Conservation (phyloP, 2,797 vertebrate species). For the Falco peregrinus region DNA sequence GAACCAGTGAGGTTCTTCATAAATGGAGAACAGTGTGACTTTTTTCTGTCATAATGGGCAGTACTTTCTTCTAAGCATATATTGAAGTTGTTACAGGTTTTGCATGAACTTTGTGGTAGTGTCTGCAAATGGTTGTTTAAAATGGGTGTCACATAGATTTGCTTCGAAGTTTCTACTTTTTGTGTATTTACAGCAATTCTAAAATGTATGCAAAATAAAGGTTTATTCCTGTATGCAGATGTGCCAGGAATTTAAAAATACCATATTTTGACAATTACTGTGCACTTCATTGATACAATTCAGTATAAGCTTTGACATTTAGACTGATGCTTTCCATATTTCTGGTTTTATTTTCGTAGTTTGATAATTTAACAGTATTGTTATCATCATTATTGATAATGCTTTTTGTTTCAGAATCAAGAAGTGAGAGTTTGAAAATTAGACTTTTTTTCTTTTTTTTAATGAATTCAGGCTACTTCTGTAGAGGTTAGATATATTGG, state of each 20-base stretch:
- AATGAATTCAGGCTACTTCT: background rate
- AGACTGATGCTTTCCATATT: background rate
- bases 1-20: background rate
- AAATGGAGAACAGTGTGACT: constrained; percentile 55
- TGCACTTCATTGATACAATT: background rate
- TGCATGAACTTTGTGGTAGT: background rate
- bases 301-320: background rate
- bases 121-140: background rate
- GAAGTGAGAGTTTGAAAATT: background rate
- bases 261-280: constrained; percentile 72
- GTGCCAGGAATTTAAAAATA: constrained; percentile 72
- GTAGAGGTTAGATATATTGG: background rate
- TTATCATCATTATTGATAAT: background rate
- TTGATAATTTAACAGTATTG: background rate
- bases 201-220: constrained; percentile 74
- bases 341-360: background rate
- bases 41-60: constrained; percentile 47
- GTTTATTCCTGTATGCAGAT: constrained; percentile 79
- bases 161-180: constrained; percentile 26
- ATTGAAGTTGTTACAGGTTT: background rate
- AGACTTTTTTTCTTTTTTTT: background rate
- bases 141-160: background rate
- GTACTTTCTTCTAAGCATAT: constrained; percentile 50
- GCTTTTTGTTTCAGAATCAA: background rate
- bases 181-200: constrained; percentile 61